These are phyloP conservation scores for Disparrhopalites patrizii DNA, from an alignment of 2,888 invertebrate genomes.

Conservation along the genomic window DNA sequence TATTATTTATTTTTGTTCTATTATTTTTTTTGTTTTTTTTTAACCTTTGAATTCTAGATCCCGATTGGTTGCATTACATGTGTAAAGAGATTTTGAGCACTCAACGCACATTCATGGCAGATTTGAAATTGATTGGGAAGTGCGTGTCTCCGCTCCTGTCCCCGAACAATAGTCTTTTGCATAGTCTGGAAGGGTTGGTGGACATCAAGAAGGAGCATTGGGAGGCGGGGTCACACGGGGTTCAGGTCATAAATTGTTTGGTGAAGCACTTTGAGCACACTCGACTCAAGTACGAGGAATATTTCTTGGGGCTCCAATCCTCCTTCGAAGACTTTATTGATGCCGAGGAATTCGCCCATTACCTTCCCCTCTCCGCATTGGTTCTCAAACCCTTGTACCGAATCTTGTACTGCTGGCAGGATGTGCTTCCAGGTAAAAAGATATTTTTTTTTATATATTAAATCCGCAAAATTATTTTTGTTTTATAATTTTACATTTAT, in stretches of 20 bases:
- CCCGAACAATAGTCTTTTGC: constrained; percentile 25
- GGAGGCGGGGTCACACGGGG: constrained; percentile 37
- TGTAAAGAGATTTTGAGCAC: constrained; percentile 39
- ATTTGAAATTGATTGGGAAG: constrained; percentile 26
- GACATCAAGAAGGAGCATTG: constrained; percentile 38
- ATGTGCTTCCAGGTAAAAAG: constrained; percentile 30
- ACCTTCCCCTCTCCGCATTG: constrained; percentile 33
- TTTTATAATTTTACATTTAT: too few species aligned
- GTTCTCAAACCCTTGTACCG: constrained; percentile 34
- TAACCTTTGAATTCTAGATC: constrained; percentile 35
- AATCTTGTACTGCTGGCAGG: constrained; percentile 30
- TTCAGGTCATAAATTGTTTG: constrained; percentile 33
- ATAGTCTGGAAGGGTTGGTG: constrained; percentile 22
- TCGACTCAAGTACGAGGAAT: constrained; percentile 28
- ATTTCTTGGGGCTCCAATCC: constrained; percentile 10
- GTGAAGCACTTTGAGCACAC: constrained; percentile 32
- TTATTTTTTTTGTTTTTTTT: constrained; percentile 26
- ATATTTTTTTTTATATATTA: too few species aligned
- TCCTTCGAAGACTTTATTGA: constrained; percentile 27
- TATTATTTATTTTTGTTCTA: background rate
- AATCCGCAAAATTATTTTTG: too few species aligned
- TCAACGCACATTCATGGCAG: constrained; percentile 32
- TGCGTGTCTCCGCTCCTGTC: background rate
- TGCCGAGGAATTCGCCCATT: constrained; percentile 31
- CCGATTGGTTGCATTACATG: constrained; percentile 45